Conservation (phyloP, 2,888 invertebrate genomes). For the Neoaliturus tenellus region DNA sequence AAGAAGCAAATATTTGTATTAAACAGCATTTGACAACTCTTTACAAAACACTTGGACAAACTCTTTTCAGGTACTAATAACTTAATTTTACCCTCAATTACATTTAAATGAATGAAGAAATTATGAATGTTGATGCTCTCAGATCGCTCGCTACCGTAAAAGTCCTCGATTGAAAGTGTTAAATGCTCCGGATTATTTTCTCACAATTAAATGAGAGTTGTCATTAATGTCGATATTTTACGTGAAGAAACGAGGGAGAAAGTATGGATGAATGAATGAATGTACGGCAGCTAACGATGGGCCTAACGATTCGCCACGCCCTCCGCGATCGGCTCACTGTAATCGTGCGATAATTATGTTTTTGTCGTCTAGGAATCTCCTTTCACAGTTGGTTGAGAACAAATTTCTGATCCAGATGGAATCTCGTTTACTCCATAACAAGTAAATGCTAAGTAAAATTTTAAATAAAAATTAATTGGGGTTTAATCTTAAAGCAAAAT, state of each 20-base stretch:
- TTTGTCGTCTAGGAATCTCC: neutral
- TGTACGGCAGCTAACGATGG: neutral
- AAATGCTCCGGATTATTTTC: neutral
- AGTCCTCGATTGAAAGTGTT: neutral
- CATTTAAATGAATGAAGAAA: too few relatives aligned
- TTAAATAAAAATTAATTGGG: too few relatives aligned
- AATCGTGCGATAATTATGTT: neutral
- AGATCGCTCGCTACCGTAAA: too few relatives aligned
- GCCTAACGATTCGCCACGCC: neutral
- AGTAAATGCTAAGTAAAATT: too few relatives aligned
- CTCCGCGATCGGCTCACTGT: neutral
- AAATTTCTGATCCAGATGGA: neutral
- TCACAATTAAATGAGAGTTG: neutral
- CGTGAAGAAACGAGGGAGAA: constrained; percentile 21
- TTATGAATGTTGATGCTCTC: too few relatives aligned
- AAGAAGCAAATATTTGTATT: too few relatives aligned
- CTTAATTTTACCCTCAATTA: too few relatives aligned
- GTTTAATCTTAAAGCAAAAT: too few relatives aligned
- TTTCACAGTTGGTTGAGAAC: neutral
- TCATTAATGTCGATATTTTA: neutral
- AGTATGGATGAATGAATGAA: constrained; percentile 1
- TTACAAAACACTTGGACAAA: too few relatives aligned
- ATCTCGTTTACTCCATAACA: too few relatives aligned
- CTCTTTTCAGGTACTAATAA: too few relatives aligned
- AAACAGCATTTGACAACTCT: too few relatives aligned